phyloP scores from a whole-genome alignment of 2,797 vertebrate genomes.

The Helarctos malayanus region DNA sequence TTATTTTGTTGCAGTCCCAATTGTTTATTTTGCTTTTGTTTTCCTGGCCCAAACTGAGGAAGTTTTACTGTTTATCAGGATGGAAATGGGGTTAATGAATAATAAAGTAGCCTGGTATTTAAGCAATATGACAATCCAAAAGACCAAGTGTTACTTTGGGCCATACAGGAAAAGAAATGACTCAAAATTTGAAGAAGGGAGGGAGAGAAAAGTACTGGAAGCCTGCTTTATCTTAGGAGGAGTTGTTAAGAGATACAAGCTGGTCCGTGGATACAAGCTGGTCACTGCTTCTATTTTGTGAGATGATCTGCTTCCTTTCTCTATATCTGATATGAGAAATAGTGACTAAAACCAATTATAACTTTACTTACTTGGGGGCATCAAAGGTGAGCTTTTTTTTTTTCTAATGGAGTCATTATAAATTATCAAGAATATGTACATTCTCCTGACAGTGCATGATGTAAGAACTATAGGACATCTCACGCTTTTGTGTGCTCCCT shows the following conservation, averaged over 20 bases:
- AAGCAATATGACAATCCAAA: neutral
- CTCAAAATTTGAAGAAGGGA: slow-evolving; percentile 2
- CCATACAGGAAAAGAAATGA: neutral
- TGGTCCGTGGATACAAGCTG: neutral
- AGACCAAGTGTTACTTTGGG: neutral
- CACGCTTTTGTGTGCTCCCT: neutral
- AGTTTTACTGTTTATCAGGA: neutral
- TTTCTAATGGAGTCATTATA: neutral
- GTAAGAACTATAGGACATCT: neutral
- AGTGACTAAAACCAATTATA: neutral
- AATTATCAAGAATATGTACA: neutral
- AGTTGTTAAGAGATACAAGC: neutral
- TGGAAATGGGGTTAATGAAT: neutral
- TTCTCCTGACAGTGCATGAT: neutral
- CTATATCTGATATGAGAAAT: neutral
- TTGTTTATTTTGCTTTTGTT: neutral
- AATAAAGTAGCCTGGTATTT: neutral
- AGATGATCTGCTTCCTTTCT: slow-evolving; percentile 18
- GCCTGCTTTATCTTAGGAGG: neutral
- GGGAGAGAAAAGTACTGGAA: neutral
- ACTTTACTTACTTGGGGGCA: neutral
- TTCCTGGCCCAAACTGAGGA: neutral
- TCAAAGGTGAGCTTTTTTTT: neutral
- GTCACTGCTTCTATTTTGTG: neutral
- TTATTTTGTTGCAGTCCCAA: neutral